These are phyloP conservation scores for Asbolus verrucosus DNA, from an alignment of 1,140 invertebrate genomes.

Conservation along the genomic window DNA sequence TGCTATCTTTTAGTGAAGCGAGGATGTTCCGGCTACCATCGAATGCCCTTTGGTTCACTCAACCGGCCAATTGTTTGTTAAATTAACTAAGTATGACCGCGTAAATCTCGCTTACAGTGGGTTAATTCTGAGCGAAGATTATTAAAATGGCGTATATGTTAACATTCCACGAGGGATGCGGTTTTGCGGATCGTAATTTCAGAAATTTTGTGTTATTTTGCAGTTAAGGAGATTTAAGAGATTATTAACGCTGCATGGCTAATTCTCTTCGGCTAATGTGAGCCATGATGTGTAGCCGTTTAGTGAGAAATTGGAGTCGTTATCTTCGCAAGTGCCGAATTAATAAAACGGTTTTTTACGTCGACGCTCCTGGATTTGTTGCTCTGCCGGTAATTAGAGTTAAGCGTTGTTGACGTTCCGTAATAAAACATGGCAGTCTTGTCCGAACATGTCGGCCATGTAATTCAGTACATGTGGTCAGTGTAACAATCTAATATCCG, in stretches of 20 bases:
- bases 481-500: constrained; percentile 32
- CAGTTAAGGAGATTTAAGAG: neutral
- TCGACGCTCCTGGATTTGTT: neutral
- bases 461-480: constrained; percentile 34
- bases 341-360: constrained; percentile 15
- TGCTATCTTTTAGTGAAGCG: no score
- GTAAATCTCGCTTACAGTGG: no score
- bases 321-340: neutral
- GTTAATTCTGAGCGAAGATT: no score
- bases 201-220: constrained; percentile 12
- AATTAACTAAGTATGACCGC: no score
- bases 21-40: no score
- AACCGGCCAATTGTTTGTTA: no score
- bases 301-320: neutral
- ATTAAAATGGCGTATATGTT: constrained; percentile 8
- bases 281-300: no score
- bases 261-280: no score
- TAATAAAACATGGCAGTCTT: constrained; percentile 24
- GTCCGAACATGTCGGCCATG: constrained; percentile 2
- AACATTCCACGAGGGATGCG: constrained; percentile 14
- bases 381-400: constrained; percentile 16
- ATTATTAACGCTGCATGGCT: constrained; percentile 30
- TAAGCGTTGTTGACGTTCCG: neutral
- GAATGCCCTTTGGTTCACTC: no score
- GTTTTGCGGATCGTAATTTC: constrained; percentile 29